These are phyloP conservation scores for Xylocopa sonorina DNA, from an alignment of 1,140 invertebrate genomes.

Conservation along the genomic window DNA sequence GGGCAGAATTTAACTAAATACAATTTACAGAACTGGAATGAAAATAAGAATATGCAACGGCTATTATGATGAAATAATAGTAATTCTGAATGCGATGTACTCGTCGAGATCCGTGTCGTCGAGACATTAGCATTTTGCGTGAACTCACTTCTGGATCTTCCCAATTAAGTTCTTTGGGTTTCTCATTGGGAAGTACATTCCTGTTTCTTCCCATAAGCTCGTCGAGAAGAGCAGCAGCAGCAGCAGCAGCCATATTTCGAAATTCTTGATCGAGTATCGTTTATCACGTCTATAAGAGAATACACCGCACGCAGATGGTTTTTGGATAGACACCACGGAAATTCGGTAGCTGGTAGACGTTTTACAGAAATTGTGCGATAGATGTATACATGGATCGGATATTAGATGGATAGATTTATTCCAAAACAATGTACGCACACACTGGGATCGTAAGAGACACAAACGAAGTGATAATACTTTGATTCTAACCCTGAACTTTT, in stretches of 20 bases:
- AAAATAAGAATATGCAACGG: constrained; percentile 92
- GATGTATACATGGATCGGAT: too few species aligned
- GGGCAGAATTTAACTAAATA: constrained; percentile 98
- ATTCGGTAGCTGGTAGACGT: background rate
- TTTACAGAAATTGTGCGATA: background rate
- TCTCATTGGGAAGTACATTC: constrained; percentile 95
- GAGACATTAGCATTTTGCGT: background rate
- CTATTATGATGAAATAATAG: constrained; percentile 45
- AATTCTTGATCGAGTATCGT: constrained; percentile 26
- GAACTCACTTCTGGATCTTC: constrained; percentile 93
- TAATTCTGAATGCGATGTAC: background rate
- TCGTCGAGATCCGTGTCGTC: background rate
- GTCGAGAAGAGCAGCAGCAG: constrained; percentile 92
- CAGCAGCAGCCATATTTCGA: constrained; percentile 86
- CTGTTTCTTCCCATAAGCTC: constrained; percentile 98
- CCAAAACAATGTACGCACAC: background rate
- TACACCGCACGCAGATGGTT: background rate
- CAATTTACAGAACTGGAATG: constrained; percentile 96
- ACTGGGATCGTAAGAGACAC: background rate
- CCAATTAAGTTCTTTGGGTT: constrained; percentile 95
- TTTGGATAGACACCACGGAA: background rate
- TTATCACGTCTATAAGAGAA: background rate
- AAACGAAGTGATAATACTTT: constrained; percentile 20
- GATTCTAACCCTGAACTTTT: constrained; percentile 34
- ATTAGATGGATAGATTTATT: background rate